Evolutionary conservation across 2,888 invertebrate species (phyloP), one percentile per base, ranked within the genome.

Genomic region (Trichogramma evanescens): DNA sequence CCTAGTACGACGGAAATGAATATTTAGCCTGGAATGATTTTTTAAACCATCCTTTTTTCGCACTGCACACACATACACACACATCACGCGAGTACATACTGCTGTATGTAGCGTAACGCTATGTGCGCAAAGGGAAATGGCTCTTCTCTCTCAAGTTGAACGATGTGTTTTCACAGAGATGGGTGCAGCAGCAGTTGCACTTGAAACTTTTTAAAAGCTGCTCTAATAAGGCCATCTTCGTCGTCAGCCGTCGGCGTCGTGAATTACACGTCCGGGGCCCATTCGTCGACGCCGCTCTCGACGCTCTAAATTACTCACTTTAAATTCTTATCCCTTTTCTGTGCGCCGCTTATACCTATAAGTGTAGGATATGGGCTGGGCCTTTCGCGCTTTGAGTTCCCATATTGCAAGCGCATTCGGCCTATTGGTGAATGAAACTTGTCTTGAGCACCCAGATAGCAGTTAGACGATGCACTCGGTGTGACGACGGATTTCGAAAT

Each of bases 401-500:
- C 66, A 66, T 62, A 62, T 65, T 66, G 60, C 61, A 58, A 49
- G 54, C 61, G 63, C 53, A 68, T 13, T 13, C 13, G 13, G 67
- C 66, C 69, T 68, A 69, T 13, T 13, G 13, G 13, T 13, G 13
- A 1, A 13, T 13, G 13, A 13, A 13, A 13, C 13, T 13, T 13
- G 13, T 13, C 13, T 13, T 13, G 13, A 13, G 13, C 13, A 13
- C 13, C 13, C 13, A 13, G 13, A 13, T 13, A 13, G 13, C 13
- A 13, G 13, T 13, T 13, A 13, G 13, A 13, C 13, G 13, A 13
- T 2, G 13, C 13, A 13, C 13, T 13, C 13, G 68, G 68, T 69
- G 71, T 71, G 69, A 71, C 71, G 70, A 65, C 60, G 56, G 65
- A 60, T 65, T 43, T 13, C 13, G 13, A 13, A 13, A 13, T 13